Evolutionary conservation across 2,888 invertebrate genomes (phyloP).

Genomic region (Heliconius aoede): DNA sequence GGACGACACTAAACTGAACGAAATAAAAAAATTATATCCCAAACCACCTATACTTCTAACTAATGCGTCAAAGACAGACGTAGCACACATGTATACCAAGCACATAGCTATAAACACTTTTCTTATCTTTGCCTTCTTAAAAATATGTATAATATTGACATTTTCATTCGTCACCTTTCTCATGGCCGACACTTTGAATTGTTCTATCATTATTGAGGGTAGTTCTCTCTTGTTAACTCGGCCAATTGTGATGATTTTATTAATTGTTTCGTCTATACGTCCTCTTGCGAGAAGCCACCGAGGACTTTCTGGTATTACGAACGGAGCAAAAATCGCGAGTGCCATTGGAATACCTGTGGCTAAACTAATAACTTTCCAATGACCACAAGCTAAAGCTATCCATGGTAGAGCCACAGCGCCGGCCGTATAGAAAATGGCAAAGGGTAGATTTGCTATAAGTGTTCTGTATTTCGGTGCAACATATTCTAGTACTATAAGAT

Average conservation of each 20-base stretch:
- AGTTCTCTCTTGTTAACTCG: conserved; percentile 62
- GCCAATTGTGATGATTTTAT: conserved; percentile 59
- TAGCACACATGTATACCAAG: conserved; percentile 60
- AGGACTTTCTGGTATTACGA: conserved; percentile 70
- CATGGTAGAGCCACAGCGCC: conserved; percentile 62
- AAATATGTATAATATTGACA: conserved; percentile 41
- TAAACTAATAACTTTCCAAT: conserved; percentile 66
- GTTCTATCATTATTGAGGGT: conserved; percentile 57
- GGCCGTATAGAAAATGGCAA: conserved; percentile 62
- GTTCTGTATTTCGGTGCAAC: conserved; percentile 69
- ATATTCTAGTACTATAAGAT: conserved; percentile 66
- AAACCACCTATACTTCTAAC: conserved; percentile 64
- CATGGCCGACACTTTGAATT: conserved; percentile 55
- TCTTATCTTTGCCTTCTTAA: conserved; percentile 59
- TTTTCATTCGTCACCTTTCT: conserved; percentile 46
- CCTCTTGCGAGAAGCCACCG: conserved; percentile 69
- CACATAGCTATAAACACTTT: conserved; percentile 62
- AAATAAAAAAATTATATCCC: conserved; percentile 67
- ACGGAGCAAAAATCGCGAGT: conserved; percentile 59
- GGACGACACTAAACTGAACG: conserved; percentile 66
- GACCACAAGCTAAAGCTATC: conserved; percentile 65
- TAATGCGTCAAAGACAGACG: conserved; percentile 65
- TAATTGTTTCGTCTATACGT: conserved; percentile 61
- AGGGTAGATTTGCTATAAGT: conserved; percentile 65
- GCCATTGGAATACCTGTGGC: conserved; percentile 66